Evolutionary conservation across 2,888 invertebrate species (phyloP), one percentile per base, ranked within the genome.

Genomic region (Caenorhabditis sp.): DNA sequence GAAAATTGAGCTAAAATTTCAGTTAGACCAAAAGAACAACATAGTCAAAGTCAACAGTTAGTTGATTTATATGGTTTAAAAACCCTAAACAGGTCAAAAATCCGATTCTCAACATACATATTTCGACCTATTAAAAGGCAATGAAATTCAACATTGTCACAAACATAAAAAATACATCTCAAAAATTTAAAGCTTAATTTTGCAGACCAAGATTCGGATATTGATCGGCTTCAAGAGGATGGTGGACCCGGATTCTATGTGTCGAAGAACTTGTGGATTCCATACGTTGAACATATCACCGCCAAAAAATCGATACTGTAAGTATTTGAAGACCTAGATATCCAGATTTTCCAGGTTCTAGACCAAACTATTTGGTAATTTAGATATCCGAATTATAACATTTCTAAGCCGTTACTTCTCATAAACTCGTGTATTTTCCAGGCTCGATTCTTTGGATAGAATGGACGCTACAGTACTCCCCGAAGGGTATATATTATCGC

Each of bases 401-500:
- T 31, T 31, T 31, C 31, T 31, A 31, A 10, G 31, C 31, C 31
- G 10, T n/a, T n/a, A n/a, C n/a, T n/a, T n/a, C n/a, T n/a, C n/a
- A n/a, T n/a, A n/a, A n/a, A n/a, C 52, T 12, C 14, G 20, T n/a
- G 17, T 1, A 21, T 31, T 59, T 77, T 89, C 66, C 88, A 95
- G 95, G 87, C 91, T 97, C 88, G 99, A 99, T 89, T 93, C 96
- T 93, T 89, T 97, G 84, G 99, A 99, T 87, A 95, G 96, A 88
- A 91, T 93, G 21, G 97, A 99, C 85, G 94, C 97, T 8, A 96
- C 96, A 0, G 89, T 91, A 14, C 93, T 97, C 80, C 94, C 94
- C n/a, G 96, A 97, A 78, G 97, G 97, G 0, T 99, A 97, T 89
- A 95, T 96, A 4, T 93, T 99, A 71, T 96, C 97, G 0, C 92